Evolutionary conservation across 2,888 invertebrate genomes (phyloP).

Genomic region (Eilema griseolum): DNA sequence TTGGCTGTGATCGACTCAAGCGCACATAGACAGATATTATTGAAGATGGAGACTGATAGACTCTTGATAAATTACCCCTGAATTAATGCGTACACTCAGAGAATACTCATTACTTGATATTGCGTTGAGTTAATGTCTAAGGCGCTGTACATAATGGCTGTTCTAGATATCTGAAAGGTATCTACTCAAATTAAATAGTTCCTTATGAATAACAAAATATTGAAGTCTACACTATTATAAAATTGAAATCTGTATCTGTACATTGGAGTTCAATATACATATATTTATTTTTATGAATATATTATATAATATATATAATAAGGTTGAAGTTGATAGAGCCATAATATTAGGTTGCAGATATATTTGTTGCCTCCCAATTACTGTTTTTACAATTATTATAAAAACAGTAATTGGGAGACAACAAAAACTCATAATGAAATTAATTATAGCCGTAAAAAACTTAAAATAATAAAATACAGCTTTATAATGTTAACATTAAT

Average conservation of each 20-base stretch:
- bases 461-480: background rate
- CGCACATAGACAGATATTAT: conserved; percentile 24
- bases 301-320: too few relatives aligned
- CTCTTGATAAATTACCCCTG: conserved; percentile 26
- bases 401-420: background rate
- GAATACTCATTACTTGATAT: conserved; percentile 11
- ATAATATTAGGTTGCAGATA: too few relatives aligned
- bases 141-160: background rate
- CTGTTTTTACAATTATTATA: too few relatives aligned
- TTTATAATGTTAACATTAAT: background rate
- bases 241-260: too few relatives aligned
- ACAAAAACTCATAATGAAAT: background rate
- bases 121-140: background rate
- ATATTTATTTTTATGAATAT: too few relatives aligned
- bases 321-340: too few relatives aligned
- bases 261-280: too few relatives aligned
- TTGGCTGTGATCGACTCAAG: conserved; percentile 23
- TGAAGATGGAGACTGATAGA: conserved; percentile 41
- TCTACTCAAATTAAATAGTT: background rate
- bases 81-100: conserved; percentile 11
- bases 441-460: background rate
- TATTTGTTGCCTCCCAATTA: background rate
- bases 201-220: too few relatives aligned
- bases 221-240: too few relatives aligned
- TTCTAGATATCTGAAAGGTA: background rate